phyloP scores from a whole-genome alignment of 92 coral and sea anemone species.

The Phymanthus crucifer region DNA sequence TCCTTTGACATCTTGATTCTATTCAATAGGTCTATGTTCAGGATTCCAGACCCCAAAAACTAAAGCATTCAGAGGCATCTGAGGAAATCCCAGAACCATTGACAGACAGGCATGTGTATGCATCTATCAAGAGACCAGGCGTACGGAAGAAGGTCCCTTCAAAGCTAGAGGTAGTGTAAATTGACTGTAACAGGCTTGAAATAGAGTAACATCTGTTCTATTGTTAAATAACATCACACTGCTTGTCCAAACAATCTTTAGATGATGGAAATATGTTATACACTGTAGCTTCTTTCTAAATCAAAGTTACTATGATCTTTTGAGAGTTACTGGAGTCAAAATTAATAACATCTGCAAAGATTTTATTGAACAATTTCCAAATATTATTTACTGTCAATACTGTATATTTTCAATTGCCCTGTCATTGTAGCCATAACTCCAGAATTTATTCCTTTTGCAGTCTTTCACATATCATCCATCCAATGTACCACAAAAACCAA shows the following conservation, averaged over 20 bases:
- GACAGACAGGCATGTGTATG: constrained; percentile 33
- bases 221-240: too few species aligned
- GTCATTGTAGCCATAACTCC: not conserved
- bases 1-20: too few species aligned
- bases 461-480: constrained; percentile 7
- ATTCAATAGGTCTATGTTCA: not conserved
- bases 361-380: too few species aligned
- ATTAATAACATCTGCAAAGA: too few species aligned
- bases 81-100: constrained; percentile 4
- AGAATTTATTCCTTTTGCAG: not conserved
- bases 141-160: constrained; percentile 29
- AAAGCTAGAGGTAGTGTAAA: constrained; percentile 12
- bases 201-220: too few species aligned
- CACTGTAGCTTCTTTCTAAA: too few species aligned
- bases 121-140: constrained; percentile 26
- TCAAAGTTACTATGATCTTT: too few species aligned
- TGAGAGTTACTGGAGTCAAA: too few species aligned
- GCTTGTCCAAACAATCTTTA: not conserved
- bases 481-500: not conserved
- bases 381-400: too few species aligned
- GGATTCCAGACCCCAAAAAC: not conserved
- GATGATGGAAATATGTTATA: too few species aligned
- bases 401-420: not conserved
- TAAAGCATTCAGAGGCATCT: not conserved
- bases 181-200: too few species aligned